These are phyloP conservation scores for Papilio helenus DNA, from an alignment of 1,140 invertebrate species.

Conservation along the genomic window DNA sequence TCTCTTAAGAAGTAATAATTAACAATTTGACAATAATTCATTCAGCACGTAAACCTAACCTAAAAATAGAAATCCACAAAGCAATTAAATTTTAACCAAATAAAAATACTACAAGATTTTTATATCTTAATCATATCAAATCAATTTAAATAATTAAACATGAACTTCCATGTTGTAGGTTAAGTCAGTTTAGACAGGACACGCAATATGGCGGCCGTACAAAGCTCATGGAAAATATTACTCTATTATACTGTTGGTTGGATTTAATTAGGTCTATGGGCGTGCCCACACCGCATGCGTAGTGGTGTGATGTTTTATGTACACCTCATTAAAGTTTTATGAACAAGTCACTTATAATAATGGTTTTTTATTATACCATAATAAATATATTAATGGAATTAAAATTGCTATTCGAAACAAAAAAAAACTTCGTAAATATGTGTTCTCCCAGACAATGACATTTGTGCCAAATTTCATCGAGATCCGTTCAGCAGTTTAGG, in stretches of 20 bases:
- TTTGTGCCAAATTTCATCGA: no score
- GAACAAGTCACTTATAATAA: neutral
- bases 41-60: neutral
- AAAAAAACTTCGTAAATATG: no score
- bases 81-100: neutral
- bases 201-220: slow-evolving; percentile 19
- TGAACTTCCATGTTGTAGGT: neutral
- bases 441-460: no score
- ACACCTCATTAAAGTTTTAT: neutral
- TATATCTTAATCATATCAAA: slow-evolving; percentile 23
- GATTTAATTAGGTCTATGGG: slow-evolving; percentile 30
- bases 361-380: neutral
- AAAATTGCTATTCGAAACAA: neutral
- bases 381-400: neutral
- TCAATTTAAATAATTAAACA: slow-evolving; percentile 34
- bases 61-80: neutral
- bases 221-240: slow-evolving; percentile 26
- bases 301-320: slow-evolving; percentile 12
- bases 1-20: neutral
- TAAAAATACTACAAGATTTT: neutral
- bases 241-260: slow-evolving; percentile 21
- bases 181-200: slow-evolving; percentile 11
- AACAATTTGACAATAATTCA: neutral
- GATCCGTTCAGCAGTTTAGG: no score
- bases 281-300: slow-evolving; percentile 17